These are phyloP conservation scores for Dipus sagitta DNA, from an alignment of 2,797 vertebrate species.

Conservation along the genomic window DNA sequence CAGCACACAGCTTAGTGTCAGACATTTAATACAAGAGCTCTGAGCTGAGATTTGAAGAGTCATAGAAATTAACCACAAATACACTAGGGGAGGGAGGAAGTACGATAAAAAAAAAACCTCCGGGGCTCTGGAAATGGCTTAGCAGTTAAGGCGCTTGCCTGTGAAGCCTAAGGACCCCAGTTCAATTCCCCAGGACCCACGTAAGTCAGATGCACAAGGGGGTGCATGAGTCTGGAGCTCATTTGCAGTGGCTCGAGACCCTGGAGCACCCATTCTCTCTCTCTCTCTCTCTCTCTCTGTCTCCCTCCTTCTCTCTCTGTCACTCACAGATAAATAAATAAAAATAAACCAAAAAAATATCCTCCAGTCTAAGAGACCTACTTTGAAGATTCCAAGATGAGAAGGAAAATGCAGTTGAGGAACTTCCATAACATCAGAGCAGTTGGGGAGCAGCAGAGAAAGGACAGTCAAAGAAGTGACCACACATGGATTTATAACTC, in stretches of 20 bases:
- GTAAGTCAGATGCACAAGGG: too few relatives aligned
- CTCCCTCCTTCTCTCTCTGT: too few relatives aligned
- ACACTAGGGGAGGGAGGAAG: not conserved
- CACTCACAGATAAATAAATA: too few relatives aligned
- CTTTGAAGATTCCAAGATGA: slow-evolving; percentile 15
- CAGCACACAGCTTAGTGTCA: not conserved
- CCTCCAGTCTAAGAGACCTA: not conserved
- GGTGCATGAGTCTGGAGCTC: too few relatives aligned
- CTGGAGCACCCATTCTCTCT: too few relatives aligned
- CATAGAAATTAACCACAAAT: slow-evolving; percentile 24
- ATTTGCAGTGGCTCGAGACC: too few relatives aligned
- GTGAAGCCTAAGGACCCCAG: too few relatives aligned
- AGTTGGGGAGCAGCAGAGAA: not conserved
- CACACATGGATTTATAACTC: not conserved
- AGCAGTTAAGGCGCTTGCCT: too few relatives aligned
- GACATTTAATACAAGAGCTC: not conserved
- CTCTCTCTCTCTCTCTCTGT: too few relatives aligned
- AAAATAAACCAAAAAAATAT: not conserved
- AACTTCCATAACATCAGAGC: slow-evolving; percentile 5
- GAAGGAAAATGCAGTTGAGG: slow-evolving; percentile 8
- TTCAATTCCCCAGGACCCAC: too few relatives aligned
- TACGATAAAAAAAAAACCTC: not conserved
- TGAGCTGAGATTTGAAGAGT: not conserved
- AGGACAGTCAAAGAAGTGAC: not conserved
- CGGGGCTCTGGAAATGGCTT: too few relatives aligned